Evolutionary conservation across 2,797 vertebrate species (phyloP).

Genomic region (Rhynchonycteris naso): DNA sequence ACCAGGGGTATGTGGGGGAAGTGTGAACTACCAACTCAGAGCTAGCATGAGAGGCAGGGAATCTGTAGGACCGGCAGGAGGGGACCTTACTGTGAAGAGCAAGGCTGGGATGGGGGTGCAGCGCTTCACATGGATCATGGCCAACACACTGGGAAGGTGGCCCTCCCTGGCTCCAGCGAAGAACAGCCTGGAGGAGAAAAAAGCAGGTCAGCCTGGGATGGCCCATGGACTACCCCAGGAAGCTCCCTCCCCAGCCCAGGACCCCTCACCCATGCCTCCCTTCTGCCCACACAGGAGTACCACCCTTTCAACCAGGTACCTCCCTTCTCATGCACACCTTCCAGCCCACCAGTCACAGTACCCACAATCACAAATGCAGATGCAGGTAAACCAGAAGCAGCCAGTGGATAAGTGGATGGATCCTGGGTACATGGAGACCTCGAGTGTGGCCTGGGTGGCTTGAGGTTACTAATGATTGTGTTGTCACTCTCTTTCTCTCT

Average conservation of each 20-base stretch:
- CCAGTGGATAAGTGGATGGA: neutral
- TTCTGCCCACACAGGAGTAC: neutral
- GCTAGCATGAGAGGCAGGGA: neutral
- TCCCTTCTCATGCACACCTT: neutral
- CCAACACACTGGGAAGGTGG: conserved; percentile 94
- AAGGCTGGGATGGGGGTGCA: conserved; percentile 95
- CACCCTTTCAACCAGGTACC: neutral
- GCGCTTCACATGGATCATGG: conserved; percentile 95
- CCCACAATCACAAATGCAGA: conserved; percentile 18
- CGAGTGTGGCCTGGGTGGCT: neutral
- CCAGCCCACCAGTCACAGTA: neutral
- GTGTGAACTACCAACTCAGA: neutral
- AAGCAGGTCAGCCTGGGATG: conserved; percentile 45
- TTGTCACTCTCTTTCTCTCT: neutral
- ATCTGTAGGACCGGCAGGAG: neutral
- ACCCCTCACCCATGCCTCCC: neutral
- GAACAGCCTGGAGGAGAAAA: conserved; percentile 88
- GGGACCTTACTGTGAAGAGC: conserved; percentile 92
- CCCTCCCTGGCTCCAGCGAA: conserved; percentile 96
- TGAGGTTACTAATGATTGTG: neutral
- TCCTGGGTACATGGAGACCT: neutral
- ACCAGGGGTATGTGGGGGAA: neutral
- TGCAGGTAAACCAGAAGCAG: conserved; percentile 57
- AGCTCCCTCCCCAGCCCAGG: neutral
- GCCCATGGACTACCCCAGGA: neutral